Conservation (phyloP, 2,888 invertebrate species). For the Dynastes grantii region DNA sequence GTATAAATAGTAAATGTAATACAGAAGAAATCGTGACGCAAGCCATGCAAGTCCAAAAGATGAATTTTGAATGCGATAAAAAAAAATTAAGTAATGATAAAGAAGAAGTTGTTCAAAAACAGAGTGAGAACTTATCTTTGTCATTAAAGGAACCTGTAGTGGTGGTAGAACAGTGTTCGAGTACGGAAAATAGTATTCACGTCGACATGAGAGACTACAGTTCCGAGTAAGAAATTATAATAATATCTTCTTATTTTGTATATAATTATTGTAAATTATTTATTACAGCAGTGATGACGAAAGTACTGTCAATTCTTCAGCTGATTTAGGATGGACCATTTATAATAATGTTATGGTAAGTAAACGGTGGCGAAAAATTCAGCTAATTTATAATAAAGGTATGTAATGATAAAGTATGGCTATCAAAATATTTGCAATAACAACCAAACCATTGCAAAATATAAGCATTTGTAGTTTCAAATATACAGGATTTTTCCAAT, state of each 20-base stretch:
- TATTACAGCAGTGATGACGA: constrained; percentile 70
- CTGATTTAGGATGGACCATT: constrained; percentile 80
- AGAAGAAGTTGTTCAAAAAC: constrained; percentile 50
- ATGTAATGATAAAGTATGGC: too few species aligned
- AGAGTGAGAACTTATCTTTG: constrained; percentile 62
- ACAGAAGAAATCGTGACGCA: constrained; percentile 52
- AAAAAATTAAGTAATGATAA: constrained; percentile 28
- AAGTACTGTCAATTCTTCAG: constrained; percentile 64
- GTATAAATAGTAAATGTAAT: constrained; percentile 40
- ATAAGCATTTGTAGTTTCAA: too few species aligned
- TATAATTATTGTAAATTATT: constrained; percentile 2
- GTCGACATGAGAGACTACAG: constrained; percentile 72
- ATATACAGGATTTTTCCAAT: too few species aligned
- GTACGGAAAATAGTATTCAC: constrained; percentile 72
- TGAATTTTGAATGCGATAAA: not conserved
- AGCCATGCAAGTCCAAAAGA: constrained; percentile 64
- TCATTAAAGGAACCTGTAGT: constrained; percentile 64
- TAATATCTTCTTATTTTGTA: not conserved
- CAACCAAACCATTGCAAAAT: too few species aligned
- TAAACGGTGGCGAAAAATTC: not conserved
- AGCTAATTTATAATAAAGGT: too few species aligned
- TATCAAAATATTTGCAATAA: too few species aligned
- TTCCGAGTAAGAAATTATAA: constrained; percentile 63
- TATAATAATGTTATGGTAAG: constrained; percentile 81
- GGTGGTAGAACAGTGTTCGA: constrained; percentile 67